These are phyloP conservation scores for Cantharis rustica DNA, from an alignment of 2,888 invertebrate species.

Conservation along the genomic window DNA sequence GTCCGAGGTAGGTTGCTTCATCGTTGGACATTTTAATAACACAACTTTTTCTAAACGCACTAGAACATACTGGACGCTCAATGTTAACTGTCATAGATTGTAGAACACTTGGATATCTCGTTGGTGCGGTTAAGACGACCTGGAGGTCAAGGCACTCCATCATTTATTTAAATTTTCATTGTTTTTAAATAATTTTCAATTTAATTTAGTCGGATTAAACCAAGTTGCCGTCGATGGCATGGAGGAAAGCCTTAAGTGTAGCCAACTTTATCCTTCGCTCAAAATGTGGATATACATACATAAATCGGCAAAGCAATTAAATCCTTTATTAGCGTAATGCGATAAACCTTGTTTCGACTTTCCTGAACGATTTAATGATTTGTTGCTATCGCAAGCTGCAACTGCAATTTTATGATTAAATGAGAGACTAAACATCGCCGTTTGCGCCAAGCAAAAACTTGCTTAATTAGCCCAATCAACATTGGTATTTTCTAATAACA, in stretches of 20 bases:
- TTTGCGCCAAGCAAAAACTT: neutral
- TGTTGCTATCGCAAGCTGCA: neutral
- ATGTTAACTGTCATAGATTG: constrained; percentile 14
- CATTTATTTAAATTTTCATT: constrained; percentile 1
- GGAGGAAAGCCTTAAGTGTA: no score
- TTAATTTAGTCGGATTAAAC: neutral
- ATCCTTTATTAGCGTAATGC: neutral
- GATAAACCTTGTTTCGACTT: neutral
- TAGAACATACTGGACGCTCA: neutral
- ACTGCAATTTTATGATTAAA: neutral
- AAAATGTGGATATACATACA: neutral
- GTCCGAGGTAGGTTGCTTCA: constrained; percentile 70
- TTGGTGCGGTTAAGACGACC: constrained; percentile 14
- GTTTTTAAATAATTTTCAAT: neutral
- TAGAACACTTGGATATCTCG: constrained; percentile 2
- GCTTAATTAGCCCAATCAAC: neutral
- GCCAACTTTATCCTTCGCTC: neutral
- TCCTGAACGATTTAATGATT: neutral
- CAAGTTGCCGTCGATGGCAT: no score
- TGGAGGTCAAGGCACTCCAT: constrained; percentile 31
- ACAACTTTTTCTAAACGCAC: neutral
- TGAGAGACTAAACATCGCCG: neutral
- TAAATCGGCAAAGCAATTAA: neutral
- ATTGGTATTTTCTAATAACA: neutral
- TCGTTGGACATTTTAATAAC: constrained; percentile 15